Base-by-base conservation (phyloP, 2,888 invertebrate species). In the Aricia artaxerxes region DNA sequence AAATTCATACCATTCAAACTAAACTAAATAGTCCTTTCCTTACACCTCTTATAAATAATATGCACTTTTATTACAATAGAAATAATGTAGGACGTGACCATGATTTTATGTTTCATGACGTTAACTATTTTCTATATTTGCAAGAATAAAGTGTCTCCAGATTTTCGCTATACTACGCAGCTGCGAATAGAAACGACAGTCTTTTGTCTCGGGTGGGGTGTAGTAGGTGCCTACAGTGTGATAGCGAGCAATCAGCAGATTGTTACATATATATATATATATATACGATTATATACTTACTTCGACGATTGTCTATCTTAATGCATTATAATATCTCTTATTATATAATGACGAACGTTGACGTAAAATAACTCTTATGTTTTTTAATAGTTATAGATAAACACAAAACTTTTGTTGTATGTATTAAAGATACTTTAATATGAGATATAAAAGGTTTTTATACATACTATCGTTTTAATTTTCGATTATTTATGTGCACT, bases 101-200 rank as follows among this genome's bases (percentile, higher is more conserved):
- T 57, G 1, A 3, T 57, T 57, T 57, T 57, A 3, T 16, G 16
- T 57, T 57, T 57, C 57, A 57, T 57, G 16, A 16, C 57, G 4
- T 57, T 13, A 53, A 13, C 11, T 4, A 57, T 4, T 57, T 13
- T 57, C 4, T 16, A 16, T 57, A 16, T 16, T 16, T 16, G 16
- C 1, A 57, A 57, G 16, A 57, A 57, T 16, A 57, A 72, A 49
- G 1, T 75, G 24, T 75, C 24, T n/a, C 4, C 0, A 49, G 35
- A 53, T 73, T 44, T 73, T 44, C 6, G 11, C 0, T 78, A 35
- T 73, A 73, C 53, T 78, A 78, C 13, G 49, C 35, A 76, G 13
- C 40, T 69, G 73, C 73, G 53, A 91, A 91, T 90, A 91, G 88
- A 89, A 88, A 89, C 91, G 92, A 90, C 90, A 91, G 88, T 87